Percentiles rank a stretch among this genome's conserved stretches.
Evolutionary conservation across 2,113 vertebrate genomes (phyloP).

Genomic region (Candoia aspera): DNA sequence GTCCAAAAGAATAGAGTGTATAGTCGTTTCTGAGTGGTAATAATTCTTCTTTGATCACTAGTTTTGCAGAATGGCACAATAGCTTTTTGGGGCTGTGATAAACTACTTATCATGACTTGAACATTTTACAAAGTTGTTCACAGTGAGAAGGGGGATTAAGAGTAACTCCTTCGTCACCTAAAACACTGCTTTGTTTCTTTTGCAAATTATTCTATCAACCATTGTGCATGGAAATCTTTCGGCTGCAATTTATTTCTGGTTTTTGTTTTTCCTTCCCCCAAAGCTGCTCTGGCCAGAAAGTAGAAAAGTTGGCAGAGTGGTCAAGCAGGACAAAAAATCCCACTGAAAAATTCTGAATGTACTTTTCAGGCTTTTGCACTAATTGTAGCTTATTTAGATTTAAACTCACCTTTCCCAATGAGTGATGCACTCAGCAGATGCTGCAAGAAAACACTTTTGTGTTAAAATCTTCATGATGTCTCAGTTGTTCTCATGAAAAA

Average conservation of each 20-base stretch:
- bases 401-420: too few relatives aligned
- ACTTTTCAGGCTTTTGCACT: too few relatives aligned
- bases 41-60: background rate
- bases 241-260: background rate
- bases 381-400: too few relatives aligned
- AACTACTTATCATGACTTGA: background rate
- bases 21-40: background rate
- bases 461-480: too few relatives aligned
- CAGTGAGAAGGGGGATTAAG: background rate
- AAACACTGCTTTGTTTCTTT: background rate
- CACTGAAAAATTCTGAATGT: too few relatives aligned
- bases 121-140: background rate
- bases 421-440: too few relatives aligned
- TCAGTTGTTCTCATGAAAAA: too few relatives aligned
- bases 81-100: background rate
- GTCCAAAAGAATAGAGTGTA: background rate
- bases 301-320: too few relatives aligned
- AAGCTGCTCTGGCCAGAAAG: too few relatives aligned
- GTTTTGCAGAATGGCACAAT: background rate
- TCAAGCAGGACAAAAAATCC: too few relatives aligned
- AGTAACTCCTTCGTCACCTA: background rate
- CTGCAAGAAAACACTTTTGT: too few relatives aligned
- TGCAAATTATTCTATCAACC: background rate
- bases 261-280: too few relatives aligned
- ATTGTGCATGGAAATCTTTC: slow-evolving; percentile 15